Evolutionary conservation across 1,140 invertebrate species (phyloP), one percentile per base, ranked within the genome.

Genomic region (Pseudomyrmex dendroicus): DNA sequence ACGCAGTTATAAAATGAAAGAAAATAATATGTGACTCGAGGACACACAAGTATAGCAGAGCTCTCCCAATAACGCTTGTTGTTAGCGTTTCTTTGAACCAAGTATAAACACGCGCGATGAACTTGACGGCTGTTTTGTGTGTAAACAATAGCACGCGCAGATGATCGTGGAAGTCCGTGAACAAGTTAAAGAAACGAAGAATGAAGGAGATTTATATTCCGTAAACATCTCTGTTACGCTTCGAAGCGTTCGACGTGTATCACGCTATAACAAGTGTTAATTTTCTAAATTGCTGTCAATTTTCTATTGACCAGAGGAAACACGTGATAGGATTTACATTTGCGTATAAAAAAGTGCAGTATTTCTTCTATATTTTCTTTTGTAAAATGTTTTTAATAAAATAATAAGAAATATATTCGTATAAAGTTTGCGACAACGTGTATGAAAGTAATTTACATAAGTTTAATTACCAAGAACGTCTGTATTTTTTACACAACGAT

Each of bases 61-160:
- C 35, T 35, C 35, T 35, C 73, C 22, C 48, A 25, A 12, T 54
- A 67, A 67, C 20, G 62, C 62, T 77, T 35, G 35, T 35, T 35
- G 35, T 35, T 20, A 52, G 17, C 17, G 35, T 67, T 77, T 77
- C 73, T 67, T 77, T 77, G 73, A 77, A 77, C 46, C 62, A 77
- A 67, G 48, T 13, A 67, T 67, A 77, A 77, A 77, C 73, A 17
- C 62, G 62, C 25, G 25, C 62, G 62, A 44, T 67, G 73, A 54
- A 77, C 73, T 66, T 77, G 61, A 46, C 46, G n/a, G 25, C 50
- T 77, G 73, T 77, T 77, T 66, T 77, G 61, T 77, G 48, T 77
- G 48, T 77, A 77, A 77, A 66, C 48, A 77, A 77, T 56, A 74
- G 57, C 59, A 66, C 61, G 48, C 61, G 25, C 66, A 20, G 73